Base-by-base conservation (phyloP, 64 coral and sea anemone genomes). In the Actinia tenebrosa region DNA sequence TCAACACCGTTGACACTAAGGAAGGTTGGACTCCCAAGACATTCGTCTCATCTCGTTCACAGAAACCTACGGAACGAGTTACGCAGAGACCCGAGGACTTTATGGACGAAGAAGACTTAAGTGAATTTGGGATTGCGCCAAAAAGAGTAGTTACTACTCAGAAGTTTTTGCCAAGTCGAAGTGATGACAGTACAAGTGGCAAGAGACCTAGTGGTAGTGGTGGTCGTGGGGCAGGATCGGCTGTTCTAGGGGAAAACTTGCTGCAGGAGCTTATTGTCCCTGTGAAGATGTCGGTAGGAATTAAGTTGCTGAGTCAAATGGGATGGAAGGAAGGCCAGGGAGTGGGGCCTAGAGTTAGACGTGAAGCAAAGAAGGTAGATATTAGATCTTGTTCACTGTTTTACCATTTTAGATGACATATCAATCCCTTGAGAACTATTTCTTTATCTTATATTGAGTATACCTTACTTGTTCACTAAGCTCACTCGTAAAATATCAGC, bases 291-390 rank as follows among this genome's bases (percentile, higher is more conserved):
- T 93, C 97, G 20, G 83, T 99, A 68, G 97, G 97, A 20, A 89
- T 95, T 19, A 92, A 86, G 56, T 84, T 99, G 71, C 78, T 99
- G 19, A 99, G 88, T 72, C 88, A 99, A 83, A 99, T 99, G 97
- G 97, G 97, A 0, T 99, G 97, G 97, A 99, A 90, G 62, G 90
- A 99, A 71, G 97, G 97, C 19, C 97, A 99, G 79, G 97, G 97
- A 77, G 71, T 99, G 85, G 97, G 97, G 16, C 91, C 97, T 23
- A 90, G 93, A 77, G 93, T 93, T 19, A 92, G 97, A 60, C 87
- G 88, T 71, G 53, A 86, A 44, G 90, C 63, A 43, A 99, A 91
- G 69, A 99, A 99, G 91, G 97, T 99, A 56, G 18, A 19, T 61
- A 37, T 37, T 37, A 18, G 60, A 61, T 61, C 3, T 19, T 61